phyloP scores from a whole-genome alignment of 2,888 invertebrate species.

The Campoplex capitator region DNA sequence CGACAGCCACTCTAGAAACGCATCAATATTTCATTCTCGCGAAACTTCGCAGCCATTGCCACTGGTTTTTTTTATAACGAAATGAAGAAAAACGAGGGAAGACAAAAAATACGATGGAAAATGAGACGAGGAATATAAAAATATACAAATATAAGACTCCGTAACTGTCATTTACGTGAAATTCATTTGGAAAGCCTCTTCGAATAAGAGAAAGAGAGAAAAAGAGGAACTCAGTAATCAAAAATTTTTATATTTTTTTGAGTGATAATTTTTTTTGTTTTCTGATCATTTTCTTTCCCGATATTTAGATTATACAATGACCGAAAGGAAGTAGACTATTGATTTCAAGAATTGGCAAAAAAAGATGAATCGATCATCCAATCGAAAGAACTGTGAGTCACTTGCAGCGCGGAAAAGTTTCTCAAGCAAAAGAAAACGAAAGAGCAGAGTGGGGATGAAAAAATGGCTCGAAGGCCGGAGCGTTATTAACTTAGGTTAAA shows the following conservation, averaged over 20 bases:
- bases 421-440: background rate
- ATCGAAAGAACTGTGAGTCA: background rate
- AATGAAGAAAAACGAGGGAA: background rate
- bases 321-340: background rate
- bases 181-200: background rate
- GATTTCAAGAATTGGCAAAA: background rate
- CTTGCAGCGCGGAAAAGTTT: background rate
- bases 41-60: background rate
- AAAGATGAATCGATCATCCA: background rate
- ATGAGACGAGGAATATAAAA: background rate
- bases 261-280: background rate
- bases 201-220: background rate
- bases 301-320: background rate
- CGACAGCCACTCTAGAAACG: slow-evolving; percentile 17
- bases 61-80: background rate
- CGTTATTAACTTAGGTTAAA: slow-evolving; percentile 16
- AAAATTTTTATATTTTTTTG: background rate
- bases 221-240: background rate
- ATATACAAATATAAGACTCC: background rate
- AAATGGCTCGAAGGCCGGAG: background rate
- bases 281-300: background rate
- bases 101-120: background rate
- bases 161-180: background rate
- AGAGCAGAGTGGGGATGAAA: background rate
- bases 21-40: slow-evolving; percentile 52